phyloP scores from a whole-genome alignment of 2,113 vertebrate genomes.

The Numida meleagris region DNA sequence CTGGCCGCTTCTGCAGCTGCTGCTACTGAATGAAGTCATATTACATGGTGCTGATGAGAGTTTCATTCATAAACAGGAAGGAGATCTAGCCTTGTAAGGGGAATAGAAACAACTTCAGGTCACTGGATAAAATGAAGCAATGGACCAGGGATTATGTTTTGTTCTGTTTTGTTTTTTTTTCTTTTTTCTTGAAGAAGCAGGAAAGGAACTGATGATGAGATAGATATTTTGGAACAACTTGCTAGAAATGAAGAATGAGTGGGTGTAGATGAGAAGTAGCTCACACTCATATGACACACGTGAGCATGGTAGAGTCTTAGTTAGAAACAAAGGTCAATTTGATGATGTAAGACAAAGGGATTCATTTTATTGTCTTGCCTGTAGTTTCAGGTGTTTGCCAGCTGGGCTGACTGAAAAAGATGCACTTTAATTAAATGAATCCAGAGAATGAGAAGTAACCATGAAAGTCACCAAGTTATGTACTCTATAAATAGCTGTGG shows the following conservation, averaged over 20 bases:
- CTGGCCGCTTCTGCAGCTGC: slow-evolving; percentile 21
- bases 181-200: slow-evolving; percentile 45
- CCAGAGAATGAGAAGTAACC: neutral
- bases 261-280: slow-evolving; percentile 74
- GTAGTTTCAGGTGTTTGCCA: neutral
- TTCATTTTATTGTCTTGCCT: neutral
- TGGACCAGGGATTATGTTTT: slow-evolving; percentile 27
- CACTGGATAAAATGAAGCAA: slow-evolving; percentile 53
- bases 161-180: neutral
- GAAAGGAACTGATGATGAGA: slow-evolving; percentile 72
- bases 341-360: slow-evolving; percentile 40
- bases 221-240: slow-evolving; percentile 80
- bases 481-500: neutral
- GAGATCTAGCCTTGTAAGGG: slow-evolving; percentile 28
- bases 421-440: neutral
- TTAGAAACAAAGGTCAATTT: slow-evolving; percentile 64
- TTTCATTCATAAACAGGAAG: slow-evolving; percentile 63
- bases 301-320: slow-evolving; percentile 42
- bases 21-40: slow-evolving; percentile 20
- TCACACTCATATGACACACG: slow-evolving; percentile 74
- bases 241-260: slow-evolving; percentile 79
- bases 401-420: neutral
- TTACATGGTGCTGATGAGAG: neutral
- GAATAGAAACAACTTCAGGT: slow-evolving; percentile 38
- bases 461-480: neutral